Conservation (phyloP, 2,888 invertebrate genomes). For the Gibbula magus region DNA sequence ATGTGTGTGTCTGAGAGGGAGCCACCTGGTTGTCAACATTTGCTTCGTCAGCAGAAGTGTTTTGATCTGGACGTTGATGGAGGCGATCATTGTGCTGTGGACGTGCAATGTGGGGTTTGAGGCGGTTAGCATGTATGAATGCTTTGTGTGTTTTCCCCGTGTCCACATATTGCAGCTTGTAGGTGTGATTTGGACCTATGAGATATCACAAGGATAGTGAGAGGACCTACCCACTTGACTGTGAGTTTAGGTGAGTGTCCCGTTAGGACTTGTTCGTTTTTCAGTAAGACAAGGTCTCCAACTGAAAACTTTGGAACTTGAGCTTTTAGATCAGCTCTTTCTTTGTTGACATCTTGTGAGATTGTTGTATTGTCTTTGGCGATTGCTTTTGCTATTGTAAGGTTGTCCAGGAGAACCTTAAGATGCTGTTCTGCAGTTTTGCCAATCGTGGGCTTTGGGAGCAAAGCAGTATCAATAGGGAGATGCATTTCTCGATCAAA, state of each 20-base stretch:
- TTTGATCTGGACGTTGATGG: no score
- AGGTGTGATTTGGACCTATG: no score
- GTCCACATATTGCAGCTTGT: no score
- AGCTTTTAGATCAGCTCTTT: no score
- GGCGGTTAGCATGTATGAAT: no score
- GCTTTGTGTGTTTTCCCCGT: no score
- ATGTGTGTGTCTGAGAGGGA: no score
- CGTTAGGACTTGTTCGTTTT: conserved; percentile 18
- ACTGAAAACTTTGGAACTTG: conserved; percentile 23
- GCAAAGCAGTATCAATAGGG: conserved; percentile 34
- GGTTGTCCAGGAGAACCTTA: conserved; percentile 21
- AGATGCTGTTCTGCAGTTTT: conserved; percentile 38
- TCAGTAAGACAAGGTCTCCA: conserved; percentile 31
- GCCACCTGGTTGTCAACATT: no score
- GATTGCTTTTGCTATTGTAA: conserved; percentile 30
- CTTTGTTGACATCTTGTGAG: no score
- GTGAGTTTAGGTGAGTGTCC: conserved; percentile 35
- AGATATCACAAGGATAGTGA: neutral
- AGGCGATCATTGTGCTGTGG: no score
- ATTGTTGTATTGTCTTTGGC: conserved; percentile 26
- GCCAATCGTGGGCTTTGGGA: conserved; percentile 35
- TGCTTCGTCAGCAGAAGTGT: no score
- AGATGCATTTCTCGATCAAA: conserved; percentile 22
- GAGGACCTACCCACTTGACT: conserved; percentile 24
- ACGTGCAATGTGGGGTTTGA: no score